Base-by-base conservation (phyloP, 2,113 vertebrate genomes). In the Callaeas wilsoni region DNA sequence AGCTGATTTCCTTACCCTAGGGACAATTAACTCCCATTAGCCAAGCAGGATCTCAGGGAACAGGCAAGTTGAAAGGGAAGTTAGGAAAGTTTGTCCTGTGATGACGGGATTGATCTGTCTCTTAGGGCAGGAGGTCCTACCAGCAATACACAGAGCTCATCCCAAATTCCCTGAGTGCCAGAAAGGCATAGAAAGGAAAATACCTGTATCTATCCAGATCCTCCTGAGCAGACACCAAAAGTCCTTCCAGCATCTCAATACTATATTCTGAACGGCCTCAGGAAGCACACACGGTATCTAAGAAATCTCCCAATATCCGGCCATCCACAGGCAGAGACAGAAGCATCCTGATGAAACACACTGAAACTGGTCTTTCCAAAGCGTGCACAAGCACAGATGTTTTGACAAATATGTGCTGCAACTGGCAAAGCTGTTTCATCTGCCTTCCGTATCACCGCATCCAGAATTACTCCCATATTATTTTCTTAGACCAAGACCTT, bases 1-100 rank as follows among this genome's bases (percentile, higher is more conserved):
- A 87, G 68, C 30, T 63, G 35, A 67, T 95, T 90, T 95, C 86
- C 76, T 89, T 87, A n/a, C 16, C 91, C 86, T 95, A 39, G 39
- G 64, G 80, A 50, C 37, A 93, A 70, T 86, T 88, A 88, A 35
- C 32, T 88, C 53, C 37, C 59, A 80, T 88, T 57, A 85, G 47
- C 75, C 70, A n/a, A 46, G 59, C 57, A 93, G 49, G n/a, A 76
- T 60, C 44, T 79, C 67, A 30, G 20, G 33, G 29, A 91, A 26
- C 13, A 89, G 22, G 30, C 30, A 71, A 42, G 46, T 4, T 71
- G 67, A 95, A 91, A 68, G 29, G 25, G 20, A 89, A 46, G 32
- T 64, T 86, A 35, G 63, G 65, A 71, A 76, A 57, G 10, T 29
- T 26, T 88, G 18, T 39, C 16, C 68, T 3, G 2, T 7, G 57